These are phyloP conservation scores for Trichacis sp. DNA, from an alignment of 2,888 invertebrate genomes.

Conservation along the genomic window DNA sequence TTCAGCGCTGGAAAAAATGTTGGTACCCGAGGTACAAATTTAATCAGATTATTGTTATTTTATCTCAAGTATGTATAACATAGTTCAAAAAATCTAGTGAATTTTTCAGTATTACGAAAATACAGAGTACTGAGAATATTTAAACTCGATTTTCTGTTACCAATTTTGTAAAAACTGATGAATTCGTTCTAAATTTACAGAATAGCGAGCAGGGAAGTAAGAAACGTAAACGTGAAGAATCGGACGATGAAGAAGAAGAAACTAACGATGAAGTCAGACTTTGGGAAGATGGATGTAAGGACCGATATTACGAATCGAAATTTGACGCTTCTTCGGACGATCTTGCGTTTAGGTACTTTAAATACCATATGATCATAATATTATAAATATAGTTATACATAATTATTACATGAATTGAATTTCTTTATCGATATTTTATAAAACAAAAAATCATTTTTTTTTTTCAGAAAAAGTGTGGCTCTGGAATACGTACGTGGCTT, in stretches of 20 bases:
- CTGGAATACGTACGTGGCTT: constrained; percentile 95
- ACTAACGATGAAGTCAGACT: constrained; percentile 89
- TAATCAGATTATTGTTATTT: too few species aligned
- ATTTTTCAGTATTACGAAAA: too few species aligned
- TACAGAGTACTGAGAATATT: too few species aligned
- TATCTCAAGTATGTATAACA: too few species aligned
- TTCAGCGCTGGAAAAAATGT: constrained; percentile 70
- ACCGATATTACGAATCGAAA: constrained; percentile 96
- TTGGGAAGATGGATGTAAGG: constrained; percentile 98
- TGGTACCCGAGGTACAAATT: constrained; percentile 70
- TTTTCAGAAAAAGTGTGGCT: constrained; percentile 83
- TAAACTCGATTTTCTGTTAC: too few species aligned
- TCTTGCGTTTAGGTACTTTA: constrained; percentile 80
- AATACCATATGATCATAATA: too few species aligned
- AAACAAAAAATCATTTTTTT: neutral
- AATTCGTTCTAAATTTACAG: constrained; percentile 32
- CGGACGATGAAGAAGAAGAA: constrained; percentile 78
- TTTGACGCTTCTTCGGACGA: constrained; percentile 84
- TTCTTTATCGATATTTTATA: too few species aligned
- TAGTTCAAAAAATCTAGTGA: too few species aligned
- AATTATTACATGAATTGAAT: neutral
- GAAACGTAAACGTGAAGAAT: constrained; percentile 71
- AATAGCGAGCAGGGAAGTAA: constrained; percentile 61
- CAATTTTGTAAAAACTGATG: neutral
- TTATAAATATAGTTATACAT: too few species aligned